Evolutionary conservation across 64 coral and sea anemone species (phyloP).

Genomic region (Montipora sp.): DNA sequence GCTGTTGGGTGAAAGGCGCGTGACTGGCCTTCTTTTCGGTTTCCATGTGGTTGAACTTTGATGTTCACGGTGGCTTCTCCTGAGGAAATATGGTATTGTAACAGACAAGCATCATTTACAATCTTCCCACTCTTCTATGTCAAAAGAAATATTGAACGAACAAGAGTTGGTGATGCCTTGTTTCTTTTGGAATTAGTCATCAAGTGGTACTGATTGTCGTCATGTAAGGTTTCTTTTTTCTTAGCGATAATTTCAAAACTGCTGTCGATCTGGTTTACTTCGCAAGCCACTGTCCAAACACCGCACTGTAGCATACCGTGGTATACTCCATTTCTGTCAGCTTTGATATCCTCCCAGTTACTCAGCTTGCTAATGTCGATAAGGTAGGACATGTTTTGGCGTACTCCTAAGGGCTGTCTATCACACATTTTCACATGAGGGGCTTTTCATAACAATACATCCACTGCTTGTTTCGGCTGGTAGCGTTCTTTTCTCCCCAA

Average conservation of each 20-base stretch:
- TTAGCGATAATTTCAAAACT: not conserved
- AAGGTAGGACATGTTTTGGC: constrained; percentile 17
- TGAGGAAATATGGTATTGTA: constrained; percentile 45
- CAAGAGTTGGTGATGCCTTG: constrained; percentile 41
- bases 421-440: constrained; percentile 1
- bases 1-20: constrained; percentile 7
- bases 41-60: constrained; percentile 23
- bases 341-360: constrained; percentile 34
- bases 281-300: constrained; percentile 25
- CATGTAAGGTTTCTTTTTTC: not conserved
- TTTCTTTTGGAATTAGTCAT: constrained; percentile 41
- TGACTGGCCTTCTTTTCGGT: constrained; percentile 1
- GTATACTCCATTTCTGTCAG: constrained; percentile 15
- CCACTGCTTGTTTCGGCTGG: not conserved
- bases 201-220: constrained; percentile 3
- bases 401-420: constrained; percentile 6
- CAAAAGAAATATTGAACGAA: constrained; percentile 56
- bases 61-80: constrained; percentile 12
- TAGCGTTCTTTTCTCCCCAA: not conserved
- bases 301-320: not conserved
- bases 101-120: constrained; percentile 33
- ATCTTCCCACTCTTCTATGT: not conserved
- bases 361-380: not conserved
- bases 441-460: not conserved
- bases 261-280: not conserved